A percentile compares a stretch with the other conserved stretches of the same genome.
Evolutionary conservation across 2,113 vertebrate genomes (phyloP).

Genomic region (Colossoma macropomum): DNA sequence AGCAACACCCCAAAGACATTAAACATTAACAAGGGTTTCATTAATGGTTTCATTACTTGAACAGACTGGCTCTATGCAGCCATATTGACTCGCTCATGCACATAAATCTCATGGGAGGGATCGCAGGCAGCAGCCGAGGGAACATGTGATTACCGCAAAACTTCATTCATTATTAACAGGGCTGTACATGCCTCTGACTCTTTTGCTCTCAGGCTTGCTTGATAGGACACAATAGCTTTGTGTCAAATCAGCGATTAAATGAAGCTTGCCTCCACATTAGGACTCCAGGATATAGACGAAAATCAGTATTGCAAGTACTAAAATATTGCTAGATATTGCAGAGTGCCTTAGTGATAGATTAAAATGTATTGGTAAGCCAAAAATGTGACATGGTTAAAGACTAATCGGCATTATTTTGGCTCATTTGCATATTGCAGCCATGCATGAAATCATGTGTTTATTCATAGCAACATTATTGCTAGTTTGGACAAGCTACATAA

Average conservation of each 20-base stretch:
- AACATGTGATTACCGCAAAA: constrained; percentile 16
- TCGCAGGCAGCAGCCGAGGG: neutral
- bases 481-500: no score
- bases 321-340: no score
- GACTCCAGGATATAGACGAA: neutral
- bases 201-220: neutral
- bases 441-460: no score
- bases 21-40: constrained; percentile 8
- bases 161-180: constrained; percentile 38
- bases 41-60: constrained; percentile 7
- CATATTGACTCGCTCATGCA: neutral
- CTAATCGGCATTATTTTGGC: no score
- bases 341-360: no score
- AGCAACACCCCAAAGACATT: neutral
- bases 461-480: no score
- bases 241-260: neutral
- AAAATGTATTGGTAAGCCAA: no score
- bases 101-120: neutral
- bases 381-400: no score
- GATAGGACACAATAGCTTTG: neutral
- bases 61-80: neutral
- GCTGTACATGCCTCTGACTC: neutral
- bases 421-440: no score
- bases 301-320: no score
- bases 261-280: neutral